Evolutionary conservation across 2,797 vertebrate genomes (phyloP).

Genomic region (Esox lucius): DNA sequence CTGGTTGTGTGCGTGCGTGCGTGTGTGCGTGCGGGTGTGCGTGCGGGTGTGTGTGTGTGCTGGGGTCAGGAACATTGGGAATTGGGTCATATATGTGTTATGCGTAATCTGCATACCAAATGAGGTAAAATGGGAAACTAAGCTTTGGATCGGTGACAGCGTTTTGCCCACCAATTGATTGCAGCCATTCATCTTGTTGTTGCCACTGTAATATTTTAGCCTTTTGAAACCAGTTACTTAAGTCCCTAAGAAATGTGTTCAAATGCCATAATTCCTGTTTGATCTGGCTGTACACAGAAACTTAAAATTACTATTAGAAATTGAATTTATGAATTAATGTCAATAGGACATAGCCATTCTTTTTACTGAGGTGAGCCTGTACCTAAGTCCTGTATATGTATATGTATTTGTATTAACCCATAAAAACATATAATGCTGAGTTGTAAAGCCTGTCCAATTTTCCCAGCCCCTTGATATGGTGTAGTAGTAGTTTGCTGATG

Average conservation of each 20-base stretch:
- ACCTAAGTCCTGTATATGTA: neutral
- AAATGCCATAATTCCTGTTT: neutral
- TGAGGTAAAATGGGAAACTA: neutral
- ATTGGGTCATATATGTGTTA: constrained; percentile 19
- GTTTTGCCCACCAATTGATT: neutral
- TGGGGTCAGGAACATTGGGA: neutral
- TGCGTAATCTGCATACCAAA: neutral
- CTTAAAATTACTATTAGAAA: neutral
- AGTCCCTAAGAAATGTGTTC: neutral
- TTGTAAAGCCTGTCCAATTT: neutral
- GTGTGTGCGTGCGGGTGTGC: neutral
- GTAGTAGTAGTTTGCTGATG: neutral
- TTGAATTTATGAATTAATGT: neutral
- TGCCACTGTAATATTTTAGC: neutral
- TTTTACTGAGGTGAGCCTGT: neutral
- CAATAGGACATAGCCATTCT: neutral
- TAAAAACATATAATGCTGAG: neutral
- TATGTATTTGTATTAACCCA: neutral
- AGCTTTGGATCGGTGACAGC: neutral
- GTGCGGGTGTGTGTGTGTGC: neutral
- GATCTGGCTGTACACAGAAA: neutral
- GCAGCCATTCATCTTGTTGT: neutral
- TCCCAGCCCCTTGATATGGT: neutral
- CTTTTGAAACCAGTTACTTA: neutral
- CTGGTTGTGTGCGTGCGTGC: neutral